Conservation (phyloP, 2,797 vertebrate species). For the Crocidura indochinensis region DNA sequence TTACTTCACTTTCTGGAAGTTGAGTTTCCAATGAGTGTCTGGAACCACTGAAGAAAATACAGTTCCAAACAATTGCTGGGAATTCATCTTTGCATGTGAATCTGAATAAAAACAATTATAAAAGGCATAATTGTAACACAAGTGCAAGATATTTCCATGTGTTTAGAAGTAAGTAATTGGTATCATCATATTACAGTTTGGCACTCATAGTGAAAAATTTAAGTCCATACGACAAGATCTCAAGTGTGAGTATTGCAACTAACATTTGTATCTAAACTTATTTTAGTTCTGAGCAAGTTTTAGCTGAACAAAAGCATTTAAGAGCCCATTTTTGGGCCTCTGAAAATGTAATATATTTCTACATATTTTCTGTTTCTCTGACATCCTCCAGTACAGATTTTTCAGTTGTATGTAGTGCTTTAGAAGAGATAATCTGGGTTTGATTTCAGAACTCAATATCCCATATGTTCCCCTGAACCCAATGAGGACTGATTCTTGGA, state of each 20-base stretch:
- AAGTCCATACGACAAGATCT: neutral
- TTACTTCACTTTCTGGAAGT: neutral
- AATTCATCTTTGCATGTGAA: neutral
- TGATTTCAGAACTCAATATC: too few species aligned
- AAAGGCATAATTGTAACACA: neutral
- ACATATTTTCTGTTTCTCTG: neutral
- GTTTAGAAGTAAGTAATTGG: neutral
- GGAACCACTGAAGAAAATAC: neutral
- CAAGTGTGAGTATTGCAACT: neutral
- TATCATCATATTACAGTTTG: conserved; percentile 35
- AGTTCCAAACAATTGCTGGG: neutral
- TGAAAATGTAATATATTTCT: neutral
- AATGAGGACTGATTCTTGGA: too few species aligned
- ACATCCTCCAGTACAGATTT: conserved; percentile 12
- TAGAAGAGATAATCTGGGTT: neutral
- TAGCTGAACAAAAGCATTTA: neutral
- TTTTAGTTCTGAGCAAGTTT: neutral
- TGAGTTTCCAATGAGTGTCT: too few species aligned
- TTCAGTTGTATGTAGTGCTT: neutral
- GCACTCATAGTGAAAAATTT: neutral
- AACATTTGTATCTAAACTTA: neutral
- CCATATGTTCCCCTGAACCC: too few species aligned
- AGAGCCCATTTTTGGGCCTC: neutral
- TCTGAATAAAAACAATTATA: neutral
- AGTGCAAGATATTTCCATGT: neutral